Conservation (phyloP, 2,113 vertebrate genomes). For the Phainopepla nitens region DNA sequence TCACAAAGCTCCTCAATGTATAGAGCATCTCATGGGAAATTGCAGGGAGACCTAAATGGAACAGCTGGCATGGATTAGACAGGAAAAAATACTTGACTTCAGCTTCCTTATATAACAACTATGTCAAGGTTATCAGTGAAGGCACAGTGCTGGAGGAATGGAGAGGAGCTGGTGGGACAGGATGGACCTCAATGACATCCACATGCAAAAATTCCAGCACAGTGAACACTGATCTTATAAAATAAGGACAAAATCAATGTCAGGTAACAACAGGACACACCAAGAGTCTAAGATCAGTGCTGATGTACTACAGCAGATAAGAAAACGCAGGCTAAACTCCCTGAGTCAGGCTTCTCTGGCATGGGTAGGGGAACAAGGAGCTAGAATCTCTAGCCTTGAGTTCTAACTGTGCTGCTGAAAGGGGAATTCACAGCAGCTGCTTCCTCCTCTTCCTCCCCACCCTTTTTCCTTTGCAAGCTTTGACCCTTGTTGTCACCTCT, state of each 20-base stretch:
- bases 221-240: not conserved
- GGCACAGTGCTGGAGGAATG: not conserved
- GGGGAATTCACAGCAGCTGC: not conserved
- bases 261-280: no score
- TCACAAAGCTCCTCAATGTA: not conserved
- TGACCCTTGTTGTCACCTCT: not conserved
- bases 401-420: not conserved
- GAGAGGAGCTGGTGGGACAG: not conserved
- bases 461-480: not conserved
- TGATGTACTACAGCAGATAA: not conserved
- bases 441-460: not conserved
- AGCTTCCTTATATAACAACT: not conserved
- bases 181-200: rapidly evolving
- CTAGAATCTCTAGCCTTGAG: not conserved
- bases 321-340: not conserved
- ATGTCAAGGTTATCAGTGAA: not conserved
- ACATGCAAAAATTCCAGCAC: not conserved
- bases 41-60: not conserved
- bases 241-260: no score
- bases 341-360: not conserved
- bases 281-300: not conserved
- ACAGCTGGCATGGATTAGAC: not conserved
- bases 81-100: not conserved
- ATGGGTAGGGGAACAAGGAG: not conserved
- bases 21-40: not conserved